Evolutionary conservation across 2,113 vertebrate species (phyloP).

Genomic region (Ciconia maguari): DNA sequence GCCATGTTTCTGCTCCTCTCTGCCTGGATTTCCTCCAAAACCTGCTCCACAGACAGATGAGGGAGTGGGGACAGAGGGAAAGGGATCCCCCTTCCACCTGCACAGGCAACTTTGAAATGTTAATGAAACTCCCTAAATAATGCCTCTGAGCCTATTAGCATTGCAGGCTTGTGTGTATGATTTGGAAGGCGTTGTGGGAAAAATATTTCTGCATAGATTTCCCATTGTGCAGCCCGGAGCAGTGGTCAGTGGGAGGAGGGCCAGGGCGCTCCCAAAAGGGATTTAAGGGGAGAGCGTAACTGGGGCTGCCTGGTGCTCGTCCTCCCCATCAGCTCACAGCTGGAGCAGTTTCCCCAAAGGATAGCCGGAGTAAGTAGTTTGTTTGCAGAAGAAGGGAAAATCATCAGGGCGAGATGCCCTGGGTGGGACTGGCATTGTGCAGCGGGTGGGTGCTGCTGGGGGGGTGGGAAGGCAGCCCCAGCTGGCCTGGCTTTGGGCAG

Average conservation of each 20-base stretch:
- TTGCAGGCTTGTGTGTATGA: slow-evolving; percentile 7
- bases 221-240: neutral
- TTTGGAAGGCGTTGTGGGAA: slow-evolving; percentile 54
- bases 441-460: neutral
- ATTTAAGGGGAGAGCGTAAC: neutral
- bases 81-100: neutral
- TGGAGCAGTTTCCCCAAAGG: neutral
- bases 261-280: neutral
- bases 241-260: neutral
- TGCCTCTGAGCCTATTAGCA: slow-evolving; percentile 6
- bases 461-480: neutral
- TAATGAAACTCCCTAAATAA: neutral
- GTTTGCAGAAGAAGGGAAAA: neutral
- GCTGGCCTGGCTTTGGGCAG: no score
- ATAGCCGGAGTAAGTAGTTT: slow-evolving; percentile 11
- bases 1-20: neutral
- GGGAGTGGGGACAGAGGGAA: neutral
- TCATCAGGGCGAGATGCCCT: neutral
- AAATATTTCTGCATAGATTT: slow-evolving; percentile 47
- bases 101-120: neutral
- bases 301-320: neutral
- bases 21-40: neutral
- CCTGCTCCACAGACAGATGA: neutral
- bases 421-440: neutral
- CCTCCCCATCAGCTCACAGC: neutral